Conservation (phyloP, 2,888 invertebrate species). For the Thera britannica region DNA sequence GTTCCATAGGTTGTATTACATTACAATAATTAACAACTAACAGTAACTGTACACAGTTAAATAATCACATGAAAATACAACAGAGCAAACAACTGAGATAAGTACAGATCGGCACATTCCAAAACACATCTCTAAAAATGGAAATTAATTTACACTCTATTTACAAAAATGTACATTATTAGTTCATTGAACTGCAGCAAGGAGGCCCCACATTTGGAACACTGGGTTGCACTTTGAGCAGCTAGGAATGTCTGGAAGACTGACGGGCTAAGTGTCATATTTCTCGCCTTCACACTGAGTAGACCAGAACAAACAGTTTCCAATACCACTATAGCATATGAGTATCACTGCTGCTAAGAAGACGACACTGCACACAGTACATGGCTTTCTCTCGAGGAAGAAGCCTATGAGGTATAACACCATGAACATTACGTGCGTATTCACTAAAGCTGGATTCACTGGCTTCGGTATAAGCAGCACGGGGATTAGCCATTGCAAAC, state of each 20-base stretch:
- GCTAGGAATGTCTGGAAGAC: conserved; percentile 57
- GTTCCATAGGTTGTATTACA: conserved; percentile 55
- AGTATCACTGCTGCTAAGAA: conserved; percentile 97
- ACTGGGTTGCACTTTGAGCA: conserved; percentile 70
- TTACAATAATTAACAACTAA: conserved; percentile 47
- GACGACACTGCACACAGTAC: conserved; percentile 98
- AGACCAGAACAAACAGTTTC: conserved; percentile 97
- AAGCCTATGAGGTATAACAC: conserved; percentile 98
- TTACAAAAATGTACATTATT: conserved; percentile 71
- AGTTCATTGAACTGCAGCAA: conserved; percentile 39
- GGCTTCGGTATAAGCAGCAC: conserved; percentile 99
- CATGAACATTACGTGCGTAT: conserved; percentile 99
- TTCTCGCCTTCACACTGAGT: conserved; percentile 89
- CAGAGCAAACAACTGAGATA: conserved; percentile 64
- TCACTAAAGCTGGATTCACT: conserved; percentile 96
- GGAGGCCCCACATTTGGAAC: conserved; percentile 47
- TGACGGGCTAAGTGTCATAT: conserved; percentile 76
- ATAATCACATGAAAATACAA: conserved; percentile 62
- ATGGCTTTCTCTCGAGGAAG: conserved; percentile 97
- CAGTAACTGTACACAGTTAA: conserved; percentile 53
- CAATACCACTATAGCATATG: conserved; percentile 98
- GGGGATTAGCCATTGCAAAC: conserved; percentile 98
- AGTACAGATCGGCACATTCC: conserved; percentile 68
- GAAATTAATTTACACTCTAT: conserved; percentile 57
- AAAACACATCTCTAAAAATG: conserved; percentile 40